Evolutionary conservation across 2,888 invertebrate genomes (phyloP), one percentile per base, ranked within the genome.

Genomic region (Artemia sinica): DNA sequence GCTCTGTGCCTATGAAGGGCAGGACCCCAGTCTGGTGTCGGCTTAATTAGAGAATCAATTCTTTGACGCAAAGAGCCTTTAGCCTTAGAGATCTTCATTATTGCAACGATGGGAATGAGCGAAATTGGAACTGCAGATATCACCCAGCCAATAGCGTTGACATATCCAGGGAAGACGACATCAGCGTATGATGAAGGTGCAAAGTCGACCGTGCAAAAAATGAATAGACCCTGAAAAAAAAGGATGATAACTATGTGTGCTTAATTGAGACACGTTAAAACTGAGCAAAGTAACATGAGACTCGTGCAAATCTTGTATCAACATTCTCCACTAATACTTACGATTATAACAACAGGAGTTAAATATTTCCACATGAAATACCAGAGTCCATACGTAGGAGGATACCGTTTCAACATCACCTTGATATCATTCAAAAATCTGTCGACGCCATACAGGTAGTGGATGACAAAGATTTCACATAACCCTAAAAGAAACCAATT

Each of bases 191-290:
- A 84, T 0, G 87, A 83, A 0, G 88, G 87, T 73, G 84, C 84
- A 76, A 88, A 87, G 75, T 88, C 86, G 67, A 87, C 83, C 87
- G 87, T 86, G 77, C 87, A 88, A 78, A 88, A 88, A 71, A 86
- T 83, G 70, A 88, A 78, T 71, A 89, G 86, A 74, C 86, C 87
- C 86, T 86, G 73, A 12, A 77, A 76, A 49, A 66, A 69, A 72
- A 67, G 66, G 68, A 70, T 66, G 67, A 48, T 14, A 70, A 50
- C 18, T 49, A 48, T 18, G 68, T 67, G 18, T 67, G 67, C 28
- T 13, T 58, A 14, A 69, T 28, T 52, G 50, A 69, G 12, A 3
- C 68, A 8, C 49, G 41, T 13, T 66, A 28, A 48, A n/a, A 69
- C 52, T 69, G 49, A 18, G 50, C 7, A n/a, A n/a, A 1, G 41